Evolutionary conservation across 2,797 vertebrate genomes (phyloP), one percentile per base, ranked within the genome.

Genomic region (Pseudochirops cupreus): DNA sequence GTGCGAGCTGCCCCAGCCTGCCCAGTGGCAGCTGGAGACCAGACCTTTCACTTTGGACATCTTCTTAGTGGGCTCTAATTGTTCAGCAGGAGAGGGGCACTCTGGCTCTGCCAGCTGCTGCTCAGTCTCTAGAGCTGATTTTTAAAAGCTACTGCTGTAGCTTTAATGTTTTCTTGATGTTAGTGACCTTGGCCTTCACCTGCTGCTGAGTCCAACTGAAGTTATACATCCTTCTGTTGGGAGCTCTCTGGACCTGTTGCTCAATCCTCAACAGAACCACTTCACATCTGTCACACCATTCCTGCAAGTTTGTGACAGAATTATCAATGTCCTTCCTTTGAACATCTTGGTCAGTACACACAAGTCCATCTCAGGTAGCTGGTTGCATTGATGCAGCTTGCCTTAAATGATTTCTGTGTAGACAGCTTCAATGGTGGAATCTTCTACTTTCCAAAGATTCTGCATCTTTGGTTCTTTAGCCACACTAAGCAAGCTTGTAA

Each of bases 401-500:
- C 99, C 99, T 98, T 99, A 99, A 98, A 99, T 99, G 99, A 99
- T 99, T 98, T 99, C 99, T 87, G 99, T 99, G 98, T 99, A 99
- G 98, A 99, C 99, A 0, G 99, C 99, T 97, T 99, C 99, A n/a
- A 99, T 99, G 98, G 99, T 99, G 97, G 99, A 99, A 98, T 99
- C 99, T 98, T 99, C 99, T 97, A 99, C 95, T 98, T 99, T 99
- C 57, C 99, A 99, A 98, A 99, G 99, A 95, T 99, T 99, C 99
- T 99, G 99, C 99, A 99, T 99, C 98, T 99, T 99, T 99, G 98
- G 99, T 99, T 99, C 98, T 99, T 99, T 98, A 99, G 99, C 97
- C 99, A 99, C 98, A 99, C 99, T 0, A 99, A 99, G 98, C 99
- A 99, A 95, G 98, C 97, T 99, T 95, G 98, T 98, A 46, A 98